Evolutionary conservation across 2,797 vertebrate genomes (phyloP).

Genomic region (Chaenodraco wilsoni): DNA sequence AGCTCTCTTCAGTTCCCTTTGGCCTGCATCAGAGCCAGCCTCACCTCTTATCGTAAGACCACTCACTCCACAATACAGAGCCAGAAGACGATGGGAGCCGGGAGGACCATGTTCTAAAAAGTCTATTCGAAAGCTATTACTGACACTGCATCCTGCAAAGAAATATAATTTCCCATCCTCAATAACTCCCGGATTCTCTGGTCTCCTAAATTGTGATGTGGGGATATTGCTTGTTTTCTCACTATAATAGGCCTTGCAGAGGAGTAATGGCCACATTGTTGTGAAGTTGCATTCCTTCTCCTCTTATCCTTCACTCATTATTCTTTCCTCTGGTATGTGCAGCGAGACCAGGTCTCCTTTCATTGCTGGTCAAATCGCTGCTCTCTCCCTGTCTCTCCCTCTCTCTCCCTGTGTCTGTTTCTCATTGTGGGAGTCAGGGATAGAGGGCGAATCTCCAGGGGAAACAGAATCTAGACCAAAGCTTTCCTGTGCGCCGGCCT

Average conservation of each 20-base stretch:
- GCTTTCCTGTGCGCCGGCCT: slow-evolving; percentile 71
- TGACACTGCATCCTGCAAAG: slow-evolving; percentile 50
- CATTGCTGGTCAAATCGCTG: slow-evolving; percentile 56
- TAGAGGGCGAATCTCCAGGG: slow-evolving; percentile 68
- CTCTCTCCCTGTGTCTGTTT: slow-evolving; percentile 25
- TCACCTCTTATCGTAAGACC: neutral
- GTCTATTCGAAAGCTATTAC: slow-evolving; percentile 67
- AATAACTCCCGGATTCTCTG: slow-evolving; percentile 49
- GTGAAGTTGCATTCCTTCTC: slow-evolving; percentile 39
- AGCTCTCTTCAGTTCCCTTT: neutral
- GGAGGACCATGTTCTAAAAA: slow-evolving; percentile 24
- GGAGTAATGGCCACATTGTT: slow-evolving; percentile 50
- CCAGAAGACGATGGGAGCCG: neutral
- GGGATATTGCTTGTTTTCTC: slow-evolving; percentile 72
- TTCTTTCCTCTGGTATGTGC: slow-evolving; percentile 44
- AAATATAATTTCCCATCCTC: slow-evolving; percentile 55
- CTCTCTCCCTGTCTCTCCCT: slow-evolving; percentile 22
- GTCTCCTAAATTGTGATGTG: slow-evolving; percentile 66
- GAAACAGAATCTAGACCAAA: slow-evolving; percentile 72
- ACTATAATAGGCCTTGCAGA: slow-evolving; percentile 60
- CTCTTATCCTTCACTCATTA: slow-evolving; percentile 68
- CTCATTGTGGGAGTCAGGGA: slow-evolving; percentile 63
- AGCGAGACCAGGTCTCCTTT: slow-evolving; percentile 47
- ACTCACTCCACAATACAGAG: slow-evolving; percentile 28
- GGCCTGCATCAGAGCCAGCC: slow-evolving; percentile 4